A percentile compares a stretch with the other conserved stretches of the same genome.
These are phyloP conservation scores for Leucozona laternaria DNA, from an alignment of 2,888 invertebrate genomes.

Conservation along the genomic window DNA sequence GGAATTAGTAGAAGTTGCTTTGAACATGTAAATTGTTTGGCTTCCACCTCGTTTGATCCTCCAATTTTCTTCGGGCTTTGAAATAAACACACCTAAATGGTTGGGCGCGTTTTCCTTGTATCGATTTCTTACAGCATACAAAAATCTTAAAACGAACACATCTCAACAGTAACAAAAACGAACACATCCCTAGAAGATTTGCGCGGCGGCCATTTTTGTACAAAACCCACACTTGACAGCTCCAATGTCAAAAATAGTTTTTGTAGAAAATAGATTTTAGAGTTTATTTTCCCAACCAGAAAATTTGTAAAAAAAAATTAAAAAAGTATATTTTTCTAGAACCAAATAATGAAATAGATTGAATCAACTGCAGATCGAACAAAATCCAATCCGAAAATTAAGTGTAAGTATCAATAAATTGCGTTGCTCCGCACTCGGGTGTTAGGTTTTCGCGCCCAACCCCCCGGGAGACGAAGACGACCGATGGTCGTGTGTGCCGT, in stretches of 20 bases:
- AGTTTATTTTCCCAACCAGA: constrained; percentile 72
- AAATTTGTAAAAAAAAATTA: constrained; percentile 34
- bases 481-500: constrained; percentile 68
- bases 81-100: no score
- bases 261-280: constrained; percentile 72
- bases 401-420: constrained; percentile 49
- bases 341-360: constrained; percentile 67
- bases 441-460: constrained; percentile 75
- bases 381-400: constrained; percentile 47
- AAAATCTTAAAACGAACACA: constrained; percentile 14
- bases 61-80: no score
- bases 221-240: constrained; percentile 73
- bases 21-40: no score
- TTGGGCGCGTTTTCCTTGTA: not conserved
- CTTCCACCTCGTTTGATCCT: no score
- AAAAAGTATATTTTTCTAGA: constrained; percentile 65
- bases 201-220: constrained; percentile 70
- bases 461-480: constrained; percentile 69
- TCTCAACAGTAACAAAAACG: not conserved
- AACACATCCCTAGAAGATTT: constrained; percentile 45
- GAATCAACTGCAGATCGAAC: constrained; percentile 31
- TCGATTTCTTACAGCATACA: no score
- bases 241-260: constrained; percentile 73
- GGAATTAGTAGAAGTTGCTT: no score
- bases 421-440: constrained; percentile 46